Evolutionary conservation across 1,140 invertebrate species (phyloP), one percentile per base, ranked within the genome.

Genomic region (Thalassaphorura encarpata): DNA sequence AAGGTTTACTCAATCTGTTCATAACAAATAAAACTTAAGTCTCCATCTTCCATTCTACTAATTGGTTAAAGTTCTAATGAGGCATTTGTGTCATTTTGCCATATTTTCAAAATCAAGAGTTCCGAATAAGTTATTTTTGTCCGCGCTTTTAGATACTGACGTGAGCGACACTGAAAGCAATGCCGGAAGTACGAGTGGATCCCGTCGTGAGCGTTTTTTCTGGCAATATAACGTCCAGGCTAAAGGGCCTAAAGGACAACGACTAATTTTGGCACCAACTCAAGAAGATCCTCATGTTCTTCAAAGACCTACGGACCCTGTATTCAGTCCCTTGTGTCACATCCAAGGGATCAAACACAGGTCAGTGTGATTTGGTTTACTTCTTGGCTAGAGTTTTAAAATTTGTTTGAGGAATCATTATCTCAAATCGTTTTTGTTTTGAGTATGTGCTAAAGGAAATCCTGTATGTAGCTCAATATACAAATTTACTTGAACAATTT

Each of bases 161-260:
- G 62, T 61, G 41, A 63, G 58, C 59, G 64, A 63, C 45, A 62
- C 64, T 1, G 63, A 65, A 26, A 65, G 63, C 28, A 65, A 62
- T 40, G 56, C 63, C 16, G 60, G 63, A 24, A 64, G 63, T 41
- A 59, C 50, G 3, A 47, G 29, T 40, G 58, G 63, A 24, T 33
- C 52, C 28, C 31, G 54, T 4, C 42, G 63, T 1, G 89, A 92
- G 67, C 77, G 85, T 54, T 96, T 82, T 71, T 97, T 98, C 72
- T 98, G 95, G 94, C 94, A 97, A 70, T 97, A 98, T 69, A 98
- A 98, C 74, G 88, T 96, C 4, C 94, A 97, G 74, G 90, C 92
- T 1, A 98, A 98, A 76, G 94, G 94, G 1, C 93, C 94, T 3
- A 97, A 97, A 74, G 89, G 92, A 42, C 87, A 90, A 67, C 76